Evolutionary conservation across 2,113 vertebrate species (phyloP), one percentile per base, ranked within the genome.

Genomic region (Leptodactylus fuscus): DNA sequence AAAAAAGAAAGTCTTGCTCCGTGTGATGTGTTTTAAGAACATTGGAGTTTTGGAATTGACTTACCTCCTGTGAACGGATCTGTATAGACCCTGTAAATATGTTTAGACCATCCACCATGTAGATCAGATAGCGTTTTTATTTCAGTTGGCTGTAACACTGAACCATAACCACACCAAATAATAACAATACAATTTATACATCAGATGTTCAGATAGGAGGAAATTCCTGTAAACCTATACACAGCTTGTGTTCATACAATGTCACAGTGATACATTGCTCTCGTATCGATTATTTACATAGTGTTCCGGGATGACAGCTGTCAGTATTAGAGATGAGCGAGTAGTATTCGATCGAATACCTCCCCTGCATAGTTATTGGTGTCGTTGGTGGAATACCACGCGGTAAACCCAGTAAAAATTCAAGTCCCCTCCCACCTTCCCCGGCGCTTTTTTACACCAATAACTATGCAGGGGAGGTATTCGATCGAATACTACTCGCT

Each of bases 1-100:
- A 75, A 32, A 76, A 49, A 51, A 20, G 32, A 73, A 44, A 44
- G 36, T 73, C 51, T 79, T 77, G 75, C 75, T 34, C 49, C n/a
- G 10, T 53, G 46, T 76, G 46, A 34, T 51, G 76, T 38, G 32
- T 58, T 78, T 58, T 55, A 41, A 20, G 22, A n/a, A 58, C 29
- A 60, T 24, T 36, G 34, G 51, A 58, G 29, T 58, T 60, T 60
- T 41, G 10, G 51, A 58, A 2, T 8, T 16, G 20, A 79, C 32
- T 27, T 79, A 60, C 51, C 12, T 79, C 22, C 15, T 36, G 49
- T 44, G 53, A 80, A 62, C 36, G 5, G 12, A 80, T 60, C 22
- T 38, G 0, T 41, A 7, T 9, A 24, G 24, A 12, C 18, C n/a
- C 53, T 9, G 55, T 7, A 58, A 34, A 55, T 11, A 49, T 48